Base-by-base conservation (phyloP, 2,888 invertebrate genomes). In the Drosophila monieri region DNA sequence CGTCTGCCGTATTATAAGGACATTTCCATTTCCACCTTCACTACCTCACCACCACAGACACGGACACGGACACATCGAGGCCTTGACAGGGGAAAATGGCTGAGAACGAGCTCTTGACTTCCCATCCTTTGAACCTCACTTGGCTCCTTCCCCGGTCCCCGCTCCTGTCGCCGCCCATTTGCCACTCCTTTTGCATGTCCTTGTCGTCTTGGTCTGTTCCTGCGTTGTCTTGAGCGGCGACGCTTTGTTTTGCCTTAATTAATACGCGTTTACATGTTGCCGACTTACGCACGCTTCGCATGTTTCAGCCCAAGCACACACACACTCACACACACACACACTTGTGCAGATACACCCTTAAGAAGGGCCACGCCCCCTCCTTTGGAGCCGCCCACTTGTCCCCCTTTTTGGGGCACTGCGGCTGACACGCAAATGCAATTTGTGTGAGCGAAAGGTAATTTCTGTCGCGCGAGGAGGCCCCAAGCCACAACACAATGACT, bases 391-490 rank as follows among this genome's bases (percentile, higher is more conserved):
- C 41, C 18, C 10, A 48, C 25, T 30, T 14, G 35, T 35, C 35
- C 48, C 6, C 51, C 53, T 53, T 14, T 30, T 9, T 43, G 30
- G 52, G 49, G 48, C 65, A 43, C 21, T 57, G 61, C 60, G 55
- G 62, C 65, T 73, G 76, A 81, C 80, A 81, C 78, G 80, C 80
- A 86, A 81, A 73, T 80, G 80, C 85, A 84, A 86, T 84, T 86
- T 86, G 85, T 72, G 66, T 68, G 43, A 21, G 71, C 65, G 47
- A 64, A 53, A 73, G 80, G 71, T 76, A 80, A 70, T 65, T 72
- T 61, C 60, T 73, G 65, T 69, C 70, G 75, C 51, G 39, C 25
- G 55, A 48, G 62, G 62, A 44, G 48, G 39, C 48, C 30, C 69
- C 30, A 23, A n/a, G 25, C 54, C 35, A 47, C 72, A 52, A 57